Percentiles rank a stretch among this genome's conserved stretches.
phyloP scores from a whole-genome alignment of 2,888 invertebrate species.

The Cylindroiulus punctatus region DNA sequence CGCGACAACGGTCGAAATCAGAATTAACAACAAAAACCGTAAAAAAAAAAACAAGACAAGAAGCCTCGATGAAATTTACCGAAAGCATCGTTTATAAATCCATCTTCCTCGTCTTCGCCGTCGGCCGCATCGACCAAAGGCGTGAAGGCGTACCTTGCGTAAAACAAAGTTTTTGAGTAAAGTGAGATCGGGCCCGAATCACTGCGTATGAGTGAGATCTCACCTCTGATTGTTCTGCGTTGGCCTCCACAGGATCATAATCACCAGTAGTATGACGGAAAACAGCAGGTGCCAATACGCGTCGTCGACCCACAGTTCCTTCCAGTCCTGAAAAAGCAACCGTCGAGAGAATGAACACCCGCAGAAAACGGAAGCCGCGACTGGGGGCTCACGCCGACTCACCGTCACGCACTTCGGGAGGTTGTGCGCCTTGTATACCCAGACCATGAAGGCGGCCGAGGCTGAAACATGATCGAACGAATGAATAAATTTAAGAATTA shows the following conservation, averaged over 20 bases:
- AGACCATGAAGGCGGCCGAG: slow-evolving; percentile 91
- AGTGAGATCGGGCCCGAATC: neutral
- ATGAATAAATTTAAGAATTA: too few species aligned
- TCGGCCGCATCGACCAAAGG: slow-evolving; percentile 79
- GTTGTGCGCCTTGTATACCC: slow-evolving; percentile 84
- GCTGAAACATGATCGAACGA: slow-evolving; percentile 67
- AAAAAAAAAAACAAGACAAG: neutral
- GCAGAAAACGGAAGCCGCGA: neutral
- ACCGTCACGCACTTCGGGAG: slow-evolving; percentile 80
- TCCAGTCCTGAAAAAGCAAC: slow-evolving; percentile 80
- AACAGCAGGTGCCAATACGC: slow-evolving; percentile 96
- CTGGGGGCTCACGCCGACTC: slow-evolving; percentile 64
- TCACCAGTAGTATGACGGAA: slow-evolving; percentile 84
- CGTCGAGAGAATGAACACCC: too few species aligned
- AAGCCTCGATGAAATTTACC: slow-evolving; percentile 68
- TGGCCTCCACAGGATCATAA: slow-evolving; percentile 95
- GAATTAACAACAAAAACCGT: neutral
- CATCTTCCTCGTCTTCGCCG: slow-evolving; percentile 71
- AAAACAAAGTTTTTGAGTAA: too few species aligned
- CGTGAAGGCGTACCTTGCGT: slow-evolving; percentile 80
- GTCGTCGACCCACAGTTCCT: slow-evolving; percentile 91
- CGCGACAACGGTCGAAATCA: slow-evolving; percentile 43
- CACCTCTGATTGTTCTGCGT: slow-evolving; percentile 94
- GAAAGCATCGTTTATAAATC: slow-evolving; percentile 86
- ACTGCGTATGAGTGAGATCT: neutral